phyloP scores from a whole-genome alignment of 1,140 invertebrate genomes.

The Cotesia glomerata region DNA sequence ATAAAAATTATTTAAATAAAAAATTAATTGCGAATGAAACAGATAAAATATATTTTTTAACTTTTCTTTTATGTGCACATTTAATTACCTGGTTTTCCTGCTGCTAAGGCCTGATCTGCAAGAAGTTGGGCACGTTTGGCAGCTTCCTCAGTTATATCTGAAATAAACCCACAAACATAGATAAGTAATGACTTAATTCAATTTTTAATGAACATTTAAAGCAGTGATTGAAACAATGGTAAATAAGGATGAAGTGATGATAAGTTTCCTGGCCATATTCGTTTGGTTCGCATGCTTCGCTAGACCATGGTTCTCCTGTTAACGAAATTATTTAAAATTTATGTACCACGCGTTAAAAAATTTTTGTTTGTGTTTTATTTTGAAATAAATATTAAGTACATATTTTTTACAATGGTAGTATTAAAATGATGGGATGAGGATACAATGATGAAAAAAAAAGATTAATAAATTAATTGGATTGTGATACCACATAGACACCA shows the following conservation, averaged over 20 bases:
- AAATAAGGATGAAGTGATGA: slow-evolving; percentile 61
- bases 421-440: slow-evolving; percentile 31
- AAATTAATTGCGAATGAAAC: too few species aligned
- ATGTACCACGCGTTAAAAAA: slow-evolving; percentile 49
- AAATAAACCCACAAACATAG: slow-evolving; percentile 45
- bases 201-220: slow-evolving; percentile 55
- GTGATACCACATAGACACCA: slow-evolving; percentile 40
- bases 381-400: slow-evolving; percentile 1
- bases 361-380: slow-evolving; percentile 1
- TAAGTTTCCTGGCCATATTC: slow-evolving; percentile 60
- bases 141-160: slow-evolving; percentile 62
- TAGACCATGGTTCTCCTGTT: slow-evolving; percentile 60
- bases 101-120: slow-evolving; percentile 43
- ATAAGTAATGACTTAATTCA: slow-evolving; percentile 35
- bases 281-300: slow-evolving; percentile 60
- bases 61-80: slow-evolving; percentile 20
- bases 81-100: slow-evolving; percentile 54
- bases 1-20: neutral
- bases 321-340: slow-evolving; percentile 58
- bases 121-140: slow-evolving; percentile 54
- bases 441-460: slow-evolving; percentile 36
- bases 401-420: neutral
- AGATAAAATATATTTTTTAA: neutral
- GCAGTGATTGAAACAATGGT: slow-evolving; percentile 59
- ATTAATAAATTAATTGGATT: slow-evolving; percentile 29